phyloP scores from a whole-genome alignment of 2,888 invertebrate species.

The Quadroppia sp. region DNA sequence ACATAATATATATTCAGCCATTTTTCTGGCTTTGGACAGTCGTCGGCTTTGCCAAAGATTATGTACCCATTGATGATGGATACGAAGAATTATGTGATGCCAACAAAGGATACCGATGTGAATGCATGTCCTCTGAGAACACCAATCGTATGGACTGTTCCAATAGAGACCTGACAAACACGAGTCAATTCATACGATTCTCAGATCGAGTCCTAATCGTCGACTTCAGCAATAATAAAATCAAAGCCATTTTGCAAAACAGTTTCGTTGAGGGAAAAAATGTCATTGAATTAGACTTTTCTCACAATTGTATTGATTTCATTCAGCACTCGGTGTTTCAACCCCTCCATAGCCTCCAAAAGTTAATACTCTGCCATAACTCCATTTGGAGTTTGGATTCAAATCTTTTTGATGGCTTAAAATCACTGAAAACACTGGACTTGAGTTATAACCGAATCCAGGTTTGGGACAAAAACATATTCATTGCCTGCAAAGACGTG shows the following conservation, averaged over 20 bases:
- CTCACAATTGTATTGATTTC: slow-evolving; percentile 69
- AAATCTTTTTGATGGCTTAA: slow-evolving; percentile 77
- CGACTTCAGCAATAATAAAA: slow-evolving; percentile 33
- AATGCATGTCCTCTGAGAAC: background rate
- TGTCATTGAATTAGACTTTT: slow-evolving; percentile 24
- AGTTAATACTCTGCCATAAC: slow-evolving; percentile 77
- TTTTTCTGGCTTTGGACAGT: slow-evolving; percentile 29
- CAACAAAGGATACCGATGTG: background rate
- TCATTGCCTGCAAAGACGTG: slow-evolving; percentile 73
- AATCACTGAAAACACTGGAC: slow-evolving; percentile 74
- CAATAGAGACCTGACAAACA: slow-evolving; percentile 16
- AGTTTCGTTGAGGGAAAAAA: slow-evolving; percentile 32
- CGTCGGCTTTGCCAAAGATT: too few species aligned
- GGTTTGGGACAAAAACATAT: slow-evolving; percentile 77
- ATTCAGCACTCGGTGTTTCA: slow-evolving; percentile 81
- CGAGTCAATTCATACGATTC: slow-evolving; percentile 26
- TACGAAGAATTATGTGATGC: background rate
- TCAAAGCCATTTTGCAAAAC: slow-evolving; percentile 16
- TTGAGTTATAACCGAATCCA: slow-evolving; percentile 78
- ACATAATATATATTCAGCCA: slow-evolving; percentile 17
- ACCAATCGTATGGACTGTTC: slow-evolving; percentile 23
- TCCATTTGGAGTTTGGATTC: slow-evolving; percentile 76
- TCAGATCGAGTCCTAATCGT: background rate
- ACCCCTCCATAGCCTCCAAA: slow-evolving; percentile 85
- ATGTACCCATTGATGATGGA: slow-evolving; percentile 22